Conservation (phyloP, 2,888 invertebrate species). For the Zele albiditarsus region DNA sequence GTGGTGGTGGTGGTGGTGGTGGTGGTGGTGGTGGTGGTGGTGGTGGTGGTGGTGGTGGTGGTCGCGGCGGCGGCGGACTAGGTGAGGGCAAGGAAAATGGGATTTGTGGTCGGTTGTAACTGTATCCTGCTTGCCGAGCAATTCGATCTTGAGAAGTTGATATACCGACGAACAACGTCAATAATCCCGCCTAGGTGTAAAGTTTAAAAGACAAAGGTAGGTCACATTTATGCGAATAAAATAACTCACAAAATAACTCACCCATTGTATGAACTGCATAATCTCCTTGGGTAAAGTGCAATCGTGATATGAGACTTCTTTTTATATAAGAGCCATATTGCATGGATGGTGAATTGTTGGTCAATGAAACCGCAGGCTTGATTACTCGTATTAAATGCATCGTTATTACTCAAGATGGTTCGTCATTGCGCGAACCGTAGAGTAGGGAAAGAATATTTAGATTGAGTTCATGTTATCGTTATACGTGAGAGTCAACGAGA, state of each 20-base stretch:
- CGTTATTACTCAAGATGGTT: background rate
- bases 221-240: background rate
- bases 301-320: background rate
- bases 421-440: background rate
- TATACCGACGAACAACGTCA: background rate
- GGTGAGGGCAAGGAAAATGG: background rate
- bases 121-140: background rate
- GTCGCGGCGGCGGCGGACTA: background rate
- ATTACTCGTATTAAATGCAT: background rate
- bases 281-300: background rate
- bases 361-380: background rate
- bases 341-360: background rate
- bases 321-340: background rate
- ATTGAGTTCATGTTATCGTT: too few species aligned
- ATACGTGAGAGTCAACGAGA: too few species aligned
- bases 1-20: background rate
- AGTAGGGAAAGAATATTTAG: too few species aligned
- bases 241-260: background rate
- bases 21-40: background rate
- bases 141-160: background rate
- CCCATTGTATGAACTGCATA: slow-evolving; percentile 1
- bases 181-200: background rate
- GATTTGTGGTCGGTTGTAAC: background rate
- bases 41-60: background rate
- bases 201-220: background rate